Evolutionary conservation across 2,888 invertebrate species (phyloP).

Genomic region (Cryptocephalus moraei): DNA sequence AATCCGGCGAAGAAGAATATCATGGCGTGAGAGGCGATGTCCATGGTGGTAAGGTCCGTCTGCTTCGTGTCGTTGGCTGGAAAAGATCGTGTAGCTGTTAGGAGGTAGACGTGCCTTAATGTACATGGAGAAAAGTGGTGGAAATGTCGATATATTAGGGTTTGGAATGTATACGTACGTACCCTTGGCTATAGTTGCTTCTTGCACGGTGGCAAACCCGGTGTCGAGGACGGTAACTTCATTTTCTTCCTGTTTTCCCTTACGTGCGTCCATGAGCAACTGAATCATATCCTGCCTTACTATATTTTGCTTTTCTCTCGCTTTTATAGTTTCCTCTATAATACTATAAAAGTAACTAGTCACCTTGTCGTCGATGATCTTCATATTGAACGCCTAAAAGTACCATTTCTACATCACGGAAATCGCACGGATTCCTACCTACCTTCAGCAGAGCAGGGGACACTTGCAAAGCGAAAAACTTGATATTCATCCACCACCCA

Average conservation of each 20-base stretch:
- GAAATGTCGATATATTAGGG: too few relatives aligned
- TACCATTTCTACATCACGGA: too few relatives aligned
- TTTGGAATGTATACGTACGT: too few relatives aligned
- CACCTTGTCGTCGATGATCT: neutral
- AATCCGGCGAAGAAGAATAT: slow-evolving; percentile 44
- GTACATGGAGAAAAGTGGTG: too few relatives aligned
- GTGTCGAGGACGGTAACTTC: neutral
- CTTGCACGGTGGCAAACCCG: slow-evolving; percentile 12
- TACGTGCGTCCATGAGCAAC: neutral
- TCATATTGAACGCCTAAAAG: too few relatives aligned
- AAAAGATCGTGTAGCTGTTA: slow-evolving; percentile 2
- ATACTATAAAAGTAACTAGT: neutral
- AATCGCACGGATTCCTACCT: neutral
- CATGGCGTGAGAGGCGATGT: slow-evolving; percentile 37
- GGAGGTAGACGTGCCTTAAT: too few relatives aligned
- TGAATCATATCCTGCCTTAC: neutral
- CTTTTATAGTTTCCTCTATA: neutral
- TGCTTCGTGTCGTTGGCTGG: slow-evolving; percentile 9
- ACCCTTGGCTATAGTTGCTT: slow-evolving; percentile 5
- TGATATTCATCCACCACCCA: slow-evolving; percentile 1
- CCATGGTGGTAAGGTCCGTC: slow-evolving; percentile 3
- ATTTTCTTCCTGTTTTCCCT: neutral
- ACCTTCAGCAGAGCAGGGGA: slow-evolving; percentile 1
- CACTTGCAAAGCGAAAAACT: slow-evolving; percentile 2
- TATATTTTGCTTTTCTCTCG: neutral